Evolutionary conservation across 2,113 vertebrate species (phyloP).

Genomic region (Holacanthus passer): DNA sequence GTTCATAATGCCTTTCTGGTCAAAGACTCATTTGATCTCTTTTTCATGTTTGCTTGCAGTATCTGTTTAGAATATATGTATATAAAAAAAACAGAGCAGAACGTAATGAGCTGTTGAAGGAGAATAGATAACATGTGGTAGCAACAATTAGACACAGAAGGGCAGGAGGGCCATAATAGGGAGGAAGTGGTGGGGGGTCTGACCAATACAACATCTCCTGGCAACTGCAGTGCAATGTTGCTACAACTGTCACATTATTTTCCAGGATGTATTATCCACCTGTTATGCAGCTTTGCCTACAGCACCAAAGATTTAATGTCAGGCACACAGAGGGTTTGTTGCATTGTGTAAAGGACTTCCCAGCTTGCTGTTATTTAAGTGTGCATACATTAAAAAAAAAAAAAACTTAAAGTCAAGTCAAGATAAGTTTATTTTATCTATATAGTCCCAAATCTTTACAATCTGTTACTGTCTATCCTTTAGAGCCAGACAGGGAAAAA

Average conservation of each 20-base stretch:
- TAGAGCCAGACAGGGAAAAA: neutral
- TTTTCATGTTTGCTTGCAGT: conserved; percentile 16
- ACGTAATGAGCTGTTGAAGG: conserved; percentile 31
- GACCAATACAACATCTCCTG: conserved; percentile 49
- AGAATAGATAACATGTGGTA: conserved; percentile 45
- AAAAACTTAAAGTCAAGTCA: neutral
- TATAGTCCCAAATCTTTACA: neutral
- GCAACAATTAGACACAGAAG: conserved; percentile 60
- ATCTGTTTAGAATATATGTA: conserved; percentile 27
- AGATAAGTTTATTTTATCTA: neutral
- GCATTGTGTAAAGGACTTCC: neutral
- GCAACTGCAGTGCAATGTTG: conserved; percentile 52
- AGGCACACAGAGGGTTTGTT: neutral
- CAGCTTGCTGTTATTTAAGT: neutral
- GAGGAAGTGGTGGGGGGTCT: conserved; percentile 38
- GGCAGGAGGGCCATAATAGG: conserved; percentile 35
- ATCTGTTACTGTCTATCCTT: neutral
- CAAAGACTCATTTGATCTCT: conserved; percentile 36
- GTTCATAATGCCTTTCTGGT: conserved; percentile 44
- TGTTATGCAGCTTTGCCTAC: conserved; percentile 12
- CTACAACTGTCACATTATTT: conserved; percentile 51
- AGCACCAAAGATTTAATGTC: neutral
- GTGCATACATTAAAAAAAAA: neutral
- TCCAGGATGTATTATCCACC: conserved; percentile 29
- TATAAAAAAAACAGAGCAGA: conserved; percentile 25